Evolutionary conservation across 2,888 invertebrate species (phyloP), one percentile per base, ranked within the genome.

Genomic region (Eulithis prunata): DNA sequence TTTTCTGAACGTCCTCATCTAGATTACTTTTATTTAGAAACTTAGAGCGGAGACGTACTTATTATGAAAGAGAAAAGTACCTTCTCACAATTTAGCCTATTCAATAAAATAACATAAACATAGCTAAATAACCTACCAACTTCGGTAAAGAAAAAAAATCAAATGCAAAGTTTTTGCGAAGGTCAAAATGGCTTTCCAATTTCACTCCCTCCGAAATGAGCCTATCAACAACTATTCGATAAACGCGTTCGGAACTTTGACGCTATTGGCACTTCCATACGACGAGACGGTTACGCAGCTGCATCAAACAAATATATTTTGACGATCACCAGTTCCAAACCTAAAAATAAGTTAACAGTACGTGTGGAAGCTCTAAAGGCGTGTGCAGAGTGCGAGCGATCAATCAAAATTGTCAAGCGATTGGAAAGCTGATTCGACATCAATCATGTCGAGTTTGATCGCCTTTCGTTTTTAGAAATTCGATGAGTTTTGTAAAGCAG

Each of bases 361-460:
- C 45, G 59, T 59, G 59, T 59, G 52, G 59, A 32, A 59, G 43
- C 13, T 21, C 61, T 78, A 82, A 85, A 81, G 85, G 81, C 79
- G 78, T 77, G 78, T 71, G 73, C 78, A 80, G 81, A 80, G 78
- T 70, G 75, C 68, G 71, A 62, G 76, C 81, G 87, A 92, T 92
- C 92, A 88, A 92, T 92, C 92, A 91, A 88, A 90, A 90, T 89
- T 91, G 91, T 92, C 92, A 91, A 86, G 82, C 88, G 89, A 89
- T 91, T 83, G 89, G 87, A 86, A 88, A 88, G 87, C 85, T 82
- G 82, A 83, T 79, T 84, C 82, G 76, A 68, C 89, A 91, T 91
- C 90, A 91, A 91, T 91, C 90, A 90, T 89, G 75, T 75, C 72
- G 76, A 78, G 79, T 72, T 64, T 78, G 75, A 63, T 68, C 75